Base-by-base conservation (phyloP, 2,113 vertebrate genomes). In the Leptobrachium leishanense region DNA sequence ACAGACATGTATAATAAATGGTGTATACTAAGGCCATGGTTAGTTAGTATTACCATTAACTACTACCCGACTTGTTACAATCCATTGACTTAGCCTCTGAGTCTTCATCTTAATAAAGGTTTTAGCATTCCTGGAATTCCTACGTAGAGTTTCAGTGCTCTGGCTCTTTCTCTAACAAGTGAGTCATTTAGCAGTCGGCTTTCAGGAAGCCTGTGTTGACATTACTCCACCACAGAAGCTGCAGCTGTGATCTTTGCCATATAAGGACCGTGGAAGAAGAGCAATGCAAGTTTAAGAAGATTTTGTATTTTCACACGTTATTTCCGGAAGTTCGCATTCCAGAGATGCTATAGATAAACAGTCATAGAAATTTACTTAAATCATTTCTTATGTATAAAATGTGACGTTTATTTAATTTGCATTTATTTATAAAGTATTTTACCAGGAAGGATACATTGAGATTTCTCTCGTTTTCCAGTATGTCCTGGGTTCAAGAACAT, bases 101-200 rank as follows among this genome's bases (percentile, higher is more conserved):
- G 57, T 79, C 43, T 65, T 11, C 43, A 55, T 78, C 59, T 72
- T 78, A 71, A 78, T 78, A 78, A 78, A 78, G 63, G 64, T 53
- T 72, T 59, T 42, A 65, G 46, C 57, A 79, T 79, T 79, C 76
- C n/a, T 79, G 10, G 5, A 68, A 79, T 79, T 79, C 76, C 76
- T 50, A 40, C 13, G 59, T 31, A 50, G 67, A 12, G 46, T 44
- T 72, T 65, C 46, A 50, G 68, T 53, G 59, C 68, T 65, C 69
- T 66, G 76, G 43, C 59, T 44, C 54, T 72, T 31, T 66, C 39
- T 72, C 40, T 72, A 79, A 79, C 68, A 79, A 79, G 76, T 79
- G 76, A 79, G 41, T 79, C 76, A 79, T 79, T 72, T 72, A 79
- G 44, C 59, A 42, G 59, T 50, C 76, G 65, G 76, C 41, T 72